Evolutionary conservation across 2,797 vertebrate genomes (phyloP).

Genomic region (Diplodus sargus): DNA sequence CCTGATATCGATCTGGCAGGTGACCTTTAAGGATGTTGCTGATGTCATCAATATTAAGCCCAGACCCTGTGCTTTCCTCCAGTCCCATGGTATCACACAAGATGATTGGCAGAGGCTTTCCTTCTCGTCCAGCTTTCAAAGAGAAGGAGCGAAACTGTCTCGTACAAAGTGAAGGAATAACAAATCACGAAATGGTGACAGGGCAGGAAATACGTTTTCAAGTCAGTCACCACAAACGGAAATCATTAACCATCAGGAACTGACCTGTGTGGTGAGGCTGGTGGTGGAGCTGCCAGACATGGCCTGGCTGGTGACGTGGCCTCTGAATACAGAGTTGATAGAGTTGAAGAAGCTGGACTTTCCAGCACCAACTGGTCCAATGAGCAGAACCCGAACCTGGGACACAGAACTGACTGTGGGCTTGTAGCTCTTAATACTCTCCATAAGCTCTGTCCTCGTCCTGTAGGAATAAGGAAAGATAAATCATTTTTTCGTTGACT

Average conservation of each 20-base stretch:
- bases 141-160: constrained; percentile 77
- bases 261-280: constrained; percentile 78
- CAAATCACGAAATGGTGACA: not conserved
- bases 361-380: constrained; percentile 75
- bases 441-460: constrained; percentile 53
- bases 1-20: constrained; percentile 73
- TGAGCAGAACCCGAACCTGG: constrained; percentile 60
- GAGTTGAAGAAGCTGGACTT: constrained; percentile 84
- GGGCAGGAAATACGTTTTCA: not conserved
- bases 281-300: constrained; percentile 59
- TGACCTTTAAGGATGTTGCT: constrained; percentile 74
- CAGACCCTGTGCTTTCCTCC: constrained; percentile 71
- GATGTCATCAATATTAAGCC: constrained; percentile 75
- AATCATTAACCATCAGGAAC: not conserved
- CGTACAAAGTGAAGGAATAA: not conserved
- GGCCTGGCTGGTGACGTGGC: constrained; percentile 74
- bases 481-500: too few relatives aligned
- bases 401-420: constrained; percentile 42
- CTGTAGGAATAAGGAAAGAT: constrained; percentile 34
- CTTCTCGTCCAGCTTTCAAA: constrained; percentile 64
- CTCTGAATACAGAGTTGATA: constrained; percentile 77
- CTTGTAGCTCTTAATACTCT: constrained; percentile 44
- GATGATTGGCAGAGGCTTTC: constrained; percentile 70
- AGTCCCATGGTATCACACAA: constrained; percentile 84
- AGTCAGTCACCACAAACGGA: not conserved